Evolutionary conservation across 2,888 invertebrate genomes (phyloP), one percentile per base, ranked within the genome.

Genomic region (Masnerella sp.): DNA sequence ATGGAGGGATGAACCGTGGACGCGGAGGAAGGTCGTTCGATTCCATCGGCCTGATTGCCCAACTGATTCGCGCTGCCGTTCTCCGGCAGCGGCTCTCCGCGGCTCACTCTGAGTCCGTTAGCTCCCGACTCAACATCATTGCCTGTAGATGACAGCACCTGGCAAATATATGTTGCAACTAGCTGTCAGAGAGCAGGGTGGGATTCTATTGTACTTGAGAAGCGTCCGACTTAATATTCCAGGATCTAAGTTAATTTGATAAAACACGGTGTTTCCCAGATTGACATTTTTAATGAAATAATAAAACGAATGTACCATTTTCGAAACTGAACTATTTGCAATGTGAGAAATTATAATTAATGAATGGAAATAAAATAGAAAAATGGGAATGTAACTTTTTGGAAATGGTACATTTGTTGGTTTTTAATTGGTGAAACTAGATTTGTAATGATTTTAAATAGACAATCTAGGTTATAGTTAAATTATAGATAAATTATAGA

Each of bases 81-180:
- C 76, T 82, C 86, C 78, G 84, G 83, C 81, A 82, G 87, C 82
- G 83, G 56, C 75, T 88, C 85, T 77, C 84, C 86, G 80, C 87
- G 85, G 83, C 87, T 87, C 84, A 88, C 88, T 85, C 88, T 87
- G 87, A 88, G 86, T 87, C 88, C 87, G 87, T 87, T 87, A 87
- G 86, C 85, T 87, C 87, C 87, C 87, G 87, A 80, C 86, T 87
- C 87, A 87, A 87, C 87, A 87, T 87, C 87, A 87, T 87, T 87
- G 88, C 88, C 88, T 88, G 88, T 88, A 85, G 88, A 88, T 86
- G 88, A 88, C 87, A 88, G 88, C 88, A 88, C 88, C 88, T 88
- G 88, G 87, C 87, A 87, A 87, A 87, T 87, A 87, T 87, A 87
- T 86, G 86, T 86, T 87, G 87, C 85, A 87, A 85, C 87, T 87